Evolutionary conservation across 1,140 invertebrate genomes (phyloP), one percentile per base, ranked within the genome.

Genomic region (Calephelis virginiensis): DNA sequence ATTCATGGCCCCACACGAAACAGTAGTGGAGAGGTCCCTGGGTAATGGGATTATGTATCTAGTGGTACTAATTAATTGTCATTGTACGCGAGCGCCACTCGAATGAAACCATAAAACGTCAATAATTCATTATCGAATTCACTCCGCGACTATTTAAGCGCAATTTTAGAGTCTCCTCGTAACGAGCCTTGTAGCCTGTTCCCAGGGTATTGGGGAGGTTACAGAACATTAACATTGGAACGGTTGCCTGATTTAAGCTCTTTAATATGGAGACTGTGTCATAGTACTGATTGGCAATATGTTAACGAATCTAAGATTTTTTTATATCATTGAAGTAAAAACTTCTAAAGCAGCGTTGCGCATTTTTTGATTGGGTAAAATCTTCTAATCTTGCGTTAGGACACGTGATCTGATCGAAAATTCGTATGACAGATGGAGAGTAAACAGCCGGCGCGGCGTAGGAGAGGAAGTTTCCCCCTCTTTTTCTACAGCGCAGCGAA

Each of bases 51-150:
- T 75, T 75, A 77, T 71, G 71, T 73, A 73, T 67, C 72, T 68
- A 72, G 63, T 66, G 69, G 48, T 73, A 63, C 66, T 72, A 77
- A 77, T 75, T 73, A 77, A 75, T 75, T 75, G 71, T 63, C 73
- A 69, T 66, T 68, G 70, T 72, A 60, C 53, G 48, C 38, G 47
- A 60, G 62, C 53, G 48, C 46, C 53, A 60, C 37, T 56, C 61
- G 45, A 63, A 65, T 62, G 64, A 73, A 73, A 61, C 70, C 73
- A 45, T 75, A 73, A 75, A 73, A 75, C 47, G 64, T 71, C 69
- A 62, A 72, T 78, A 67, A 72, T 75, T 77, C 71, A 75, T 73
- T 75, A 62, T 63, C 60, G 64, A 67, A 38, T 47, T 61, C 49
- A 65, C 17, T 65, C 14, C 38, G 60, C 60, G 60, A 61, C 60